Evolutionary conservation across 2,888 invertebrate species (phyloP).

Genomic region (Tachina grossa): DNA sequence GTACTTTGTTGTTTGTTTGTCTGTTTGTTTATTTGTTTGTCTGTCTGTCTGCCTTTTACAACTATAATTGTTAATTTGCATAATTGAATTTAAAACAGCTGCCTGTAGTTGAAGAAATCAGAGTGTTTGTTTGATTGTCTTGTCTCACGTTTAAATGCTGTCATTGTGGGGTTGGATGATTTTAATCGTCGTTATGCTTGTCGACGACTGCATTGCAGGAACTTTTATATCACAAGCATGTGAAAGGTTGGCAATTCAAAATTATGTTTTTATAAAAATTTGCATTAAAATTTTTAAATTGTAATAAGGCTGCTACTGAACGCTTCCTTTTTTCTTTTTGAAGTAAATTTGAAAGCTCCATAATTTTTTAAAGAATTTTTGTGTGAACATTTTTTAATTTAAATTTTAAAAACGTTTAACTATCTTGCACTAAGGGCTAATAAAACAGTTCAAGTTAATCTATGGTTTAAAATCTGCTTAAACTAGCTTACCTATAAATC

Average conservation of each 20-base stretch:
- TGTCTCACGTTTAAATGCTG: neutral
- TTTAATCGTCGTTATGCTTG: conserved; percentile 33
- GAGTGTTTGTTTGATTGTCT: neutral
- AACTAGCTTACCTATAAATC: no score
- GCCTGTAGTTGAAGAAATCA: conserved; percentile 25
- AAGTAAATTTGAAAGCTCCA: no score
- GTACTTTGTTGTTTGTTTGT: no score
- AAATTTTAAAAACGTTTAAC: no score
- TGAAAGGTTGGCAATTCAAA: conserved; percentile 24
- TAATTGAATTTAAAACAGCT: conserved; percentile 67
- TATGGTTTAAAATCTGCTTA: no score
- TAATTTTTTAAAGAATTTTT: no score
- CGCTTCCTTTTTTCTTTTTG: no score
- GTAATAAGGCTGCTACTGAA: no score
- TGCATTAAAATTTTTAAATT: neutral
- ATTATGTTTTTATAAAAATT: neutral
- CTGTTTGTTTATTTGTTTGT: conserved; percentile 21
- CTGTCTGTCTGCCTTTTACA: conserved; percentile 17
- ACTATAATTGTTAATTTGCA: conserved; percentile 67
- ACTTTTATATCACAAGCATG: neutral
- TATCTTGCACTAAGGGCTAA: no score
- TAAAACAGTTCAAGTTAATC: no score
- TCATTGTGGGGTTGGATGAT: conserved; percentile 6
- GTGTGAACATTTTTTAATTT: no score
- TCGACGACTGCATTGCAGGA: conserved; percentile 17